Base-by-base conservation (phyloP, 2,888 invertebrate genomes). In the Megastigmus dorsalis region DNA sequence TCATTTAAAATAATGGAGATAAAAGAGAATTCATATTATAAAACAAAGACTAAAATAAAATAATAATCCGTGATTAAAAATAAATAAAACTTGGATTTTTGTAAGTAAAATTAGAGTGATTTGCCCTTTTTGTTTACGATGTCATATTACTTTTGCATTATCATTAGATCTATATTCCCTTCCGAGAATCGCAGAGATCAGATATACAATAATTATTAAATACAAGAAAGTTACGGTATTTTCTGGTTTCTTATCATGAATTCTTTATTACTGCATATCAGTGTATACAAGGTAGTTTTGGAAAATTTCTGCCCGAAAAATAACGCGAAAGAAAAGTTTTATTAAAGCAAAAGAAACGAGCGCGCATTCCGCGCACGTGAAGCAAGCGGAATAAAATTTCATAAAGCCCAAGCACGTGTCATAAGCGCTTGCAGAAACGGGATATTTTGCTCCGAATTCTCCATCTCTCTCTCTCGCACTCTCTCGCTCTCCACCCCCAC, bases 361-460 rank as follows among this genome's bases (percentile, higher is more conserved):
- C 20, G 20, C 23, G 57, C 67, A 71, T 71, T 71, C 71, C 36
- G 71, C 20, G 67, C 75, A 71, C 75, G 75, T 63, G 67, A 71
- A 71, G 55, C 54, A 33, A 59, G 18, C 28, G 62, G 71, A 75
- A 71, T 75, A 71, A 75, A 75, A 75, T 75, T 75, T 75, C 75
- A 75, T 75, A 75, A 75, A 75, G 67, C 71, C 67, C 71, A 50
- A 75, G 75, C 75, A 67, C 62, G 66, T 71, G 75, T 75, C 67
- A 71, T 75, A 48, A 70, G 66, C 75, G 68, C 63, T 63, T 20
- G 45, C 33, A 30, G 60, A 54, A 75, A 60, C 75, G 52, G 45
- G 75, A 71, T 71, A 75, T 74, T 69, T 63, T 45, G 50, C 41
- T n/a, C 38, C 33, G 3, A 15, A 26, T 6, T n/a, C n/a, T n/a